Conservation (phyloP, 2,888 invertebrate genomes). For the Blastobasis lacticolella region DNA sequence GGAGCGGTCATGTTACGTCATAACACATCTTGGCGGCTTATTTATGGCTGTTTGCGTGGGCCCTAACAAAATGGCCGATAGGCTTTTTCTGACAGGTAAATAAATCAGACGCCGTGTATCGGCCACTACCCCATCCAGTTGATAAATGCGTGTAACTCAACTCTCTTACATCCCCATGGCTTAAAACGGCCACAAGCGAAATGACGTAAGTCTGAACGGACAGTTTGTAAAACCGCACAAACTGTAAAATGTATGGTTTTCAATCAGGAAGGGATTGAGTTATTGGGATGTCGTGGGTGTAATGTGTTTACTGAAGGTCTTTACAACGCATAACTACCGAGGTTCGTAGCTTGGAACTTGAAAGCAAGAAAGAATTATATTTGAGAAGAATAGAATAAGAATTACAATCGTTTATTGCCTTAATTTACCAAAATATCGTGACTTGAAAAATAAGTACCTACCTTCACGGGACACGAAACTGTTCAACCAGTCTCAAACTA, state of each 20-base stretch:
- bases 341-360: too few species aligned
- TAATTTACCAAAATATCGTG: too few species aligned
- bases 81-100: constrained; percentile 44
- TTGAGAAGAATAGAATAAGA: too few species aligned
- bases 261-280: not conserved
- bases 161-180: constrained; percentile 18
- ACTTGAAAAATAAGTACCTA: too few species aligned
- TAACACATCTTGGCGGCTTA: constrained; percentile 12
- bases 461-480: too few species aligned
- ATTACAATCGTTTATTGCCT: too few species aligned
- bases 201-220: not conserved
- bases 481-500: too few species aligned
- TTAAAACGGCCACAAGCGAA: not conserved
- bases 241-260: too few species aligned
- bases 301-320: not conserved
- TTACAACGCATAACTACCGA: not conserved
- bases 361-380: too few species aligned
- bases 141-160: constrained; percentile 57
- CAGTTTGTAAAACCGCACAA: too few species aligned
- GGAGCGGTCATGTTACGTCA: too few species aligned
- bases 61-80: constrained; percentile 40
- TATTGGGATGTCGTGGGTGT: not conserved
- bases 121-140: constrained; percentile 46
- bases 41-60: constrained; percentile 34
- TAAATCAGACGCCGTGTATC: constrained; percentile 55